Base-by-base conservation (phyloP, 2,888 invertebrate species). In the Agriotes lineatus region DNA sequence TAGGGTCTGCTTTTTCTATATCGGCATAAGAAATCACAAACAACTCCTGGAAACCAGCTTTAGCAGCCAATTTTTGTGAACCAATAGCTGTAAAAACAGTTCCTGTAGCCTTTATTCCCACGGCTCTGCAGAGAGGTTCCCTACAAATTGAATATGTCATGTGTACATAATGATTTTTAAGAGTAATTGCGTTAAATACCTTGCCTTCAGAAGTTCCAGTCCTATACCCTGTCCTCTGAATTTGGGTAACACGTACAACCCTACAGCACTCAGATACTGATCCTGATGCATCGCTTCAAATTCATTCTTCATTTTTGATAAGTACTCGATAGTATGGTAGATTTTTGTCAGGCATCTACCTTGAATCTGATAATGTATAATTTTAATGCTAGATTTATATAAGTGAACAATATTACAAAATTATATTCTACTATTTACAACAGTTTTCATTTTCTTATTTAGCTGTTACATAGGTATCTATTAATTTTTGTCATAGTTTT, bases 41-140 rank as follows among this genome's bases (percentile, higher is more conserved):
- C 0, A 87, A 71, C 9, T 83, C 84, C 19, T 81, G 73, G 71
- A 87, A 88, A 0, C 87, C 87, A 0, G 85, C 85, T 69, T 85
- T 87, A 70, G 81, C 83, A 0, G 88, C 88, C 1, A 87, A 83
- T 0, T 83, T 82, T 73, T 88, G 88, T 0, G 88, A 88, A 0
- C 85, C 85, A 0, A 83, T 85, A 0, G 88, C 87, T 0, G 88
- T 87, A 80, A 88, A 88, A 0, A 86, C 85, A 0, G 88, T 88
- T 0, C 84, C 85, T 0, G 87, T 86, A 0, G 86, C 82, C 58
- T 82, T 85, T 14, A 88, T 74, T n/a, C 82, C 83, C 0, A 88
- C 76, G 0, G 87, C 85, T 74, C 85, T 85, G 82, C 88, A 87
- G 1, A 88, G 78, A 0, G 86, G 85, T 57, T 86, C 80, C 69